A percentile compares a stretch with the other conserved stretches of the same genome.
Evolutionary conservation across 1,140 invertebrate genomes (phyloP).

Genomic region (Campodea augens): DNA sequence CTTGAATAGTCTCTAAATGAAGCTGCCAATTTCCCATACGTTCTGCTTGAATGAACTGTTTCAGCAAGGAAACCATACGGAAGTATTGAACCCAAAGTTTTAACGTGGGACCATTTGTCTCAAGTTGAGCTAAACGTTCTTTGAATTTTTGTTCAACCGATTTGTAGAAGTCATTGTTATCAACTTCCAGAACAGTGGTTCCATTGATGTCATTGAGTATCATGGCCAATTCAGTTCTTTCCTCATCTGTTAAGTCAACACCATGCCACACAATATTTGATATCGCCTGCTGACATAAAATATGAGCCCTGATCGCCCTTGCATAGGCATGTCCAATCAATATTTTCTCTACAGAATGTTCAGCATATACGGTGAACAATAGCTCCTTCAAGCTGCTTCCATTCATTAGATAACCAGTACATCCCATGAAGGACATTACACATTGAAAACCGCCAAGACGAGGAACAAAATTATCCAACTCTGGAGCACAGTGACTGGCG

Average conservation of each 20-base stretch:
- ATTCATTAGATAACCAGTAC: conserved; percentile 14
- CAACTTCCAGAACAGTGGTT: neutral
- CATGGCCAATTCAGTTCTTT: neutral
- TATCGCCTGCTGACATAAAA: conserved; percentile 2
- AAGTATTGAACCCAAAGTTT: neutral
- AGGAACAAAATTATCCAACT: neutral
- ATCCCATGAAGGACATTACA: conserved; percentile 15
- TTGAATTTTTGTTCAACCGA: neutral
- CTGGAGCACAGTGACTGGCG: neutral
- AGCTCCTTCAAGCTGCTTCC: conserved; percentile 12
- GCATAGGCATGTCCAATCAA: conserved; percentile 14
- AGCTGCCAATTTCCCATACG: neutral
- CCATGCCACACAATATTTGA: neutral
- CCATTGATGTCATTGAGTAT: neutral
- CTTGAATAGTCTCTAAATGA: no score
- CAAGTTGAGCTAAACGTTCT: neutral
- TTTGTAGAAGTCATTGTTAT: neutral
- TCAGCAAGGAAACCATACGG: neutral
- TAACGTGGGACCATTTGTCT: neutral
- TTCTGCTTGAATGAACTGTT: no score
- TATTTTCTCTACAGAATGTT: conserved; percentile 14
- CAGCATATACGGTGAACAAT: conserved; percentile 11
- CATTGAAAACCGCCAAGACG: neutral
- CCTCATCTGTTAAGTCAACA: neutral
- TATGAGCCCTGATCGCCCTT: conserved; percentile 17